Evolutionary conservation across 2,888 invertebrate genomes (phyloP).

Genomic region (Lasioglossum malachurum): DNA sequence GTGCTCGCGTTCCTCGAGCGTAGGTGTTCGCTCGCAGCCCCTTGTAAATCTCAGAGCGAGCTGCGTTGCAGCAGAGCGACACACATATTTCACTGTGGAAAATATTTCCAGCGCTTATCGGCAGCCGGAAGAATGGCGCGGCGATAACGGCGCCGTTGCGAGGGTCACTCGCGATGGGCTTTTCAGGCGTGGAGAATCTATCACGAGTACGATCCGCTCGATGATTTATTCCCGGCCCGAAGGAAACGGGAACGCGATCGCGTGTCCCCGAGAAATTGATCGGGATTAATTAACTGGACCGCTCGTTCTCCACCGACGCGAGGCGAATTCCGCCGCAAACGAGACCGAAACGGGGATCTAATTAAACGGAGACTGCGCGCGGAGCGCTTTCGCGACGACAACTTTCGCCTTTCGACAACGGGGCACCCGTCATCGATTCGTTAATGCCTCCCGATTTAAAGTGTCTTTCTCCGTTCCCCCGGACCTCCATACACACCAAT

Average conservation of each 20-base stretch:
- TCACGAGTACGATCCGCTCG: not conserved
- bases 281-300: constrained; percentile 2
- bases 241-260: not conserved
- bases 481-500: not conserved
- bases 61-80: not conserved
- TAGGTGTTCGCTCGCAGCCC: not conserved
- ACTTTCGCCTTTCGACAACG: not conserved
- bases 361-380: not conserved
- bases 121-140: not conserved
- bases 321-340: not conserved
- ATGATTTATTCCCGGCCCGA: constrained; percentile 10
- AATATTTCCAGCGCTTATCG: constrained; percentile 25
- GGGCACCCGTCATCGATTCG: not conserved
- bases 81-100: constrained; percentile 23
- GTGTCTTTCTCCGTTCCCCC: not conserved
- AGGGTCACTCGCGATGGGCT: not conserved
- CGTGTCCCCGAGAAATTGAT: constrained; percentile 8
- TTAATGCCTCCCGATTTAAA: not conserved
- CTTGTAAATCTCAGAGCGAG: constrained; percentile 25
- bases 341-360: not conserved
- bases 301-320: not conserved
- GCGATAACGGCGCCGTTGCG: not conserved
- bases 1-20: not conserved
- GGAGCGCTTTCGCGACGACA: not conserved
- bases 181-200: not conserved